Conservation (phyloP, 2,113 vertebrate species). For the Nothobranchius kuhntae region DNA sequence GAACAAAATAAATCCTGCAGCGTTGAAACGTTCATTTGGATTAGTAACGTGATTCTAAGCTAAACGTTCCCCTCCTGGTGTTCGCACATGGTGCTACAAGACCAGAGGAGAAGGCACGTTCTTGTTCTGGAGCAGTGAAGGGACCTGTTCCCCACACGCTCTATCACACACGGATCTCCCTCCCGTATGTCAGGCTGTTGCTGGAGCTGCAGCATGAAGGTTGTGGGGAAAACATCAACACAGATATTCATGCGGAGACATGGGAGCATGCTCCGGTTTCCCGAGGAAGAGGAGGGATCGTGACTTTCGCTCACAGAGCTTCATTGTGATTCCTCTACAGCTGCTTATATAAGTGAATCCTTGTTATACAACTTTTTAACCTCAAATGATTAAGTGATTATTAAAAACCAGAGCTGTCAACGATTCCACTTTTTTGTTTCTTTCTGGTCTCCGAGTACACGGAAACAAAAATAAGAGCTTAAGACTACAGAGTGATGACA, state of each 20-base stretch:
- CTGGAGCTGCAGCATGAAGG: slow-evolving; percentile 33
- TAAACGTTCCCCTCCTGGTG: slow-evolving; percentile 11
- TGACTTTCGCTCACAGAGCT: slow-evolving; percentile 22
- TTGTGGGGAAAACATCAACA: slow-evolving; percentile 29
- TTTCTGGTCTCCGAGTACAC: not conserved
- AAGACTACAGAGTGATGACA: not conserved
- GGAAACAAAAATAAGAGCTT: not conserved
- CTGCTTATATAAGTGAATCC: slow-evolving; percentile 7
- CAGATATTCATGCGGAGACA: slow-evolving; percentile 20
- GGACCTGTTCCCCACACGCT: slow-evolving; percentile 12
- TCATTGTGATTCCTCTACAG: slow-evolving; percentile 9
- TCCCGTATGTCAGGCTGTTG: slow-evolving; percentile 12
- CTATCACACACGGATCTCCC: slow-evolving; percentile 2
- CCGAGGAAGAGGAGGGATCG: slow-evolving; percentile 14
- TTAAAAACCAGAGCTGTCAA: no score
- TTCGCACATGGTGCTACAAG: slow-evolving; percentile 26
- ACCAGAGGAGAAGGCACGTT: slow-evolving; percentile 11
- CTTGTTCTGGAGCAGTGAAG: slow-evolving; percentile 22
- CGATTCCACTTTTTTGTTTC: not conserved
- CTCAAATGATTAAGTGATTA: no score
- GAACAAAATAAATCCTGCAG: slow-evolving; percentile 6
- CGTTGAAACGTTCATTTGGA: slow-evolving; percentile 20
- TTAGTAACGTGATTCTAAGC: not conserved
- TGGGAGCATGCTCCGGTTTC: slow-evolving; percentile 16
- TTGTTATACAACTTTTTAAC: not conserved